Evolutionary conservation across 2,888 invertebrate species (phyloP), one percentile per base, ranked within the genome.

Genomic region (Mystacides longicornis): DNA sequence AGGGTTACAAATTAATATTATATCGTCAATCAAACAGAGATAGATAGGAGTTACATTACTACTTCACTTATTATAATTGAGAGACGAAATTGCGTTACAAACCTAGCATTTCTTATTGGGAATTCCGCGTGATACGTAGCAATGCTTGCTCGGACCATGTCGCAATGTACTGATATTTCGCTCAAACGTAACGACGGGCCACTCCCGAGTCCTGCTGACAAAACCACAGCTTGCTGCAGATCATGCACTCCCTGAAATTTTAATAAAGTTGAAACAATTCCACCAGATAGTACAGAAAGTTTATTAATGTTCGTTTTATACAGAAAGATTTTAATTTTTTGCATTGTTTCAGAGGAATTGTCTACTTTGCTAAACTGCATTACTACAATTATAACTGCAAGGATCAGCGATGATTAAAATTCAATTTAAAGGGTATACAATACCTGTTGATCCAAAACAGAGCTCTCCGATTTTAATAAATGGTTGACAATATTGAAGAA

Each of bases 371-470:
- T n/a, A n/a, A n/a, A n/a, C n/a, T n/a, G n/a, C n/a, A n/a, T n/a
- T n/a, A n/a, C n/a, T n/a, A n/a, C n/a, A n/a, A n/a, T n/a, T n/a
- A n/a, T n/a, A n/a, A n/a, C n/a, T n/a, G n/a, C n/a, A n/a, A n/a
- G n/a, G n/a, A n/a, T n/a, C n/a, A n/a, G n/a, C n/a, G n/a, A n/a
- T n/a, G n/a, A n/a, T n/a, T 31, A 31, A 7, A 31, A 31, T 14
- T 31, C 31, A 31, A 9, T 31, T 7, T 31, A 9, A 31, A 31
- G 14, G 14, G 31, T 31, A 27, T 46, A 67, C 74, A n/a, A 69
- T 68, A 89, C 89, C 81, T 85, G 81, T 70, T 85, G 83, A 71
- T 83, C 84, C 58, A 87, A 78, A 63, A 89, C 79, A 11, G 89
- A 83, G 64, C 82, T 77, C 27, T 81, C 79, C 63, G 79, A 81